phyloP scores from a whole-genome alignment of 2,113 vertebrate genomes.

The Cheilinus undulatus region DNA sequence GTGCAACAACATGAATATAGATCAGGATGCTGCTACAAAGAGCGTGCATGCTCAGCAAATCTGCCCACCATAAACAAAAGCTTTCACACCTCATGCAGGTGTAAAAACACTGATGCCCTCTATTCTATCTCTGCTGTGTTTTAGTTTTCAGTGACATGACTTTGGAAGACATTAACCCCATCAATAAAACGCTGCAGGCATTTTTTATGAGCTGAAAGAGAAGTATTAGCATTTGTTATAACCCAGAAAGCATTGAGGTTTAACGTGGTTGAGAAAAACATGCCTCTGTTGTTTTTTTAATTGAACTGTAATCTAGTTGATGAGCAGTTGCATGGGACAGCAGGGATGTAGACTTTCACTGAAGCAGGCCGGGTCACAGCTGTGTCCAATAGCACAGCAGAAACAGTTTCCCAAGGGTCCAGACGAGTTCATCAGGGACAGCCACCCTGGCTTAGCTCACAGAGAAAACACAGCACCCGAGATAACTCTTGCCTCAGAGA shows the following conservation, averaged over 20 bases:
- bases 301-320: conserved; percentile 1
- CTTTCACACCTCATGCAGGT: conserved; percentile 11
- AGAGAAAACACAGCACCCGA: not conserved
- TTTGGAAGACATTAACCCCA: not conserved
- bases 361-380: conserved; percentile 33
- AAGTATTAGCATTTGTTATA: conserved; percentile 2
- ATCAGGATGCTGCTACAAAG: not conserved
- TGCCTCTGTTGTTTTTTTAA: conserved; percentile 6
- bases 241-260: conserved; percentile 1
- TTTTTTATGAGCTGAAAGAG: not conserved
- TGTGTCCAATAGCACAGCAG: conserved; percentile 25
- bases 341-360: conserved; percentile 8
- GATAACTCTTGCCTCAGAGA: conserved; percentile 9
- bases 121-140: not conserved
- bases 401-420: conserved; percentile 29
- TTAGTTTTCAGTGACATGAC: not conserved
- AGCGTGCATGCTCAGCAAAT: conserved; percentile 22
- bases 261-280: conserved; percentile 14
- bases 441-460: conserved; percentile 1
- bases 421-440: conserved; percentile 31
- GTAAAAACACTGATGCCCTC: not conserved
- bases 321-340: conserved; percentile 12
- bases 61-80: not conserved
- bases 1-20: not conserved
- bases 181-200: no score